Evolutionary conservation across 2,797 vertebrate species (phyloP).

Genomic region (Chanos chanos): DNA sequence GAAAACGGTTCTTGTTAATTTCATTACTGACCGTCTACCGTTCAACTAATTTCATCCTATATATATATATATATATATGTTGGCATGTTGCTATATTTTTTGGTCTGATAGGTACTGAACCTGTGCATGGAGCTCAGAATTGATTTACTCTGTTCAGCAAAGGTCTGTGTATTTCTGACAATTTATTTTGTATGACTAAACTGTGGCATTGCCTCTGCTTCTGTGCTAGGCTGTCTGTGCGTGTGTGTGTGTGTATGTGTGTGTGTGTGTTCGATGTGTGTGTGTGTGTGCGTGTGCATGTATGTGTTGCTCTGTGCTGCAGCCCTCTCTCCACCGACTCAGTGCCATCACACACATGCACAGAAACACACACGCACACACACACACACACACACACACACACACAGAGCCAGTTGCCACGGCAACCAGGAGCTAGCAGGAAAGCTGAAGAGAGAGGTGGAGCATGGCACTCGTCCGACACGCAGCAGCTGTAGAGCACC

Average conservation of each 20-base stretch:
- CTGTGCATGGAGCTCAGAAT: too few species aligned
- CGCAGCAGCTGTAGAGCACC: slow-evolving; percentile 56
- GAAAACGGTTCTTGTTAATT: too few species aligned
- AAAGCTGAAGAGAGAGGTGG: slow-evolving; percentile 67
- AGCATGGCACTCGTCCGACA: slow-evolving; percentile 67
- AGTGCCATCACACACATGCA: slow-evolving; percentile 60
- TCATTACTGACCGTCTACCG: too few species aligned
- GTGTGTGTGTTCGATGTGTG: slow-evolving; percentile 38
- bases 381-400: too few species aligned
- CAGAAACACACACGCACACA: too few species aligned
- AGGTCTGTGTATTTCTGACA: slow-evolving; percentile 24
- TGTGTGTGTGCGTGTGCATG: slow-evolving; percentile 40
- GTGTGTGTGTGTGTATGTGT: slow-evolving; percentile 28
- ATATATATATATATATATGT: too few species aligned
- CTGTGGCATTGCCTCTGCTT: not conserved
- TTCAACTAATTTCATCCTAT: too few species aligned
- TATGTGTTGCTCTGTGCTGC: slow-evolving; percentile 45
- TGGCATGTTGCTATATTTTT: too few species aligned
- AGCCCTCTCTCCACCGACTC: slow-evolving; percentile 55
- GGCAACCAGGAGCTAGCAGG: slow-evolving; percentile 71
- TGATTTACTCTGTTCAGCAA: too few species aligned
- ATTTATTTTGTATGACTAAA: not conserved
- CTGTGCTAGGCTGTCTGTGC: slow-evolving; percentile 16
- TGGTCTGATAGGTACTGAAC: too few species aligned
- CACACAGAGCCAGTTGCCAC: slow-evolving; percentile 68